Conservation (phyloP, 2,888 invertebrate genomes). For the Mongoloraphidia duomilia region DNA sequence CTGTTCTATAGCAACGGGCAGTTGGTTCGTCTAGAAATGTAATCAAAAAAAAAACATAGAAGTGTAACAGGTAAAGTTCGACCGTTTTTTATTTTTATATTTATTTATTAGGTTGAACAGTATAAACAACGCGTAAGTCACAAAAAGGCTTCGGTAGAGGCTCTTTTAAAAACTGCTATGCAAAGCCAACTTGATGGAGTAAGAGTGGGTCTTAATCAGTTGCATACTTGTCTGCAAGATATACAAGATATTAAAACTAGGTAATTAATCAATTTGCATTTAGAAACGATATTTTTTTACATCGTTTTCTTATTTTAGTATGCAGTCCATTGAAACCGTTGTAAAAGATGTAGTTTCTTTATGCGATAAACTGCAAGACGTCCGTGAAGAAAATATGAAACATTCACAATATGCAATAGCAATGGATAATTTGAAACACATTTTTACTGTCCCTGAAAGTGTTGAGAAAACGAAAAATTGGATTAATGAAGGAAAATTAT, state of each 20-base stretch:
- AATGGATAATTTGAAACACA: constrained; percentile 94
- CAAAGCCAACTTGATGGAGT: constrained; percentile 97
- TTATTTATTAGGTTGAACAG: constrained; percentile 46
- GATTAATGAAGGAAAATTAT: constrained; percentile 86
- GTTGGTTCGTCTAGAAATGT: too few species aligned
- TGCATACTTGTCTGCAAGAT: constrained; percentile 74
- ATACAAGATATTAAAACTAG: constrained; percentile 54
- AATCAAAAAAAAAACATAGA: too few species aligned
- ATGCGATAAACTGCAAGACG: constrained; percentile 65
- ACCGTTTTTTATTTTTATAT: background rate
- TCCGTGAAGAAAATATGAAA: constrained; percentile 82
- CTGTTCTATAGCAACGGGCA: too few species aligned
- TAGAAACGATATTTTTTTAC: background rate
- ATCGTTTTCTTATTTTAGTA: constrained; percentile 31
- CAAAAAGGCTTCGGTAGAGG: constrained; percentile 83
- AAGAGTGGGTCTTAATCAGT: constrained; percentile 77
- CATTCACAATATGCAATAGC: constrained; percentile 97
- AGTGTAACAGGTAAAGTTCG: too few species aligned
- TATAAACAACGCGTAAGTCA: constrained; percentile 58
- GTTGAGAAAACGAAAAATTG: constrained; percentile 87
- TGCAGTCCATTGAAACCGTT: constrained; percentile 60
- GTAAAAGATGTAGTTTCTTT: constrained; percentile 66
- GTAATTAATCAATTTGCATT: constrained; percentile 22
- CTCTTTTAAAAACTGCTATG: constrained; percentile 93
- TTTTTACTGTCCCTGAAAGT: constrained; percentile 93